phyloP scores from a whole-genome alignment of 1,140 invertebrate genomes.

The Phenacoccus solenopsis region DNA sequence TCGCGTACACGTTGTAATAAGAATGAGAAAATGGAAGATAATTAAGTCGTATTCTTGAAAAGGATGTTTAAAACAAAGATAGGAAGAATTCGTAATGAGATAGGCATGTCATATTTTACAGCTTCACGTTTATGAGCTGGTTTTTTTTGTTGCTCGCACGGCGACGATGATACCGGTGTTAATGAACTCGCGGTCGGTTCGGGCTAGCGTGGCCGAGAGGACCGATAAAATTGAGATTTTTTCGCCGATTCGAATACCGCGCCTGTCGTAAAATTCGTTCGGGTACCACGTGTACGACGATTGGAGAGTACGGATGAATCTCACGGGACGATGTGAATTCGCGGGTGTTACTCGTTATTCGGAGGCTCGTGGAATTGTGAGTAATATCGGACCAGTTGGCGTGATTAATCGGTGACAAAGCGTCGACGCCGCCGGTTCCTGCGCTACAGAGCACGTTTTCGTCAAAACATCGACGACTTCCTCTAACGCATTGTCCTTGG shows the following conservation, averaged over 20 bases:
- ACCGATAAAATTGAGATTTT: not conserved
- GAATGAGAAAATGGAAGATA: not conserved
- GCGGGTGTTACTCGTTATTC: too few species aligned
- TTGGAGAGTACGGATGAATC: too few species aligned
- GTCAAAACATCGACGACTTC: not conserved
- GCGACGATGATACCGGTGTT: not conserved
- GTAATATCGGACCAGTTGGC: not conserved
- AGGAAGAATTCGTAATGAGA: not conserved
- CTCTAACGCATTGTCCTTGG: not conserved
- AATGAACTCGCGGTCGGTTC: not conserved
- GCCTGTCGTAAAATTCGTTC: too few species aligned
- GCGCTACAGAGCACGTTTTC: not conserved
- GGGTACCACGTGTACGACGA: too few species aligned
- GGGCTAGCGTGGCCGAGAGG: not conserved
- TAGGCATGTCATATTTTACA: slow-evolving; percentile 2
- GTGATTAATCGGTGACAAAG: not conserved
- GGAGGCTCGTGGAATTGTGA: not conserved
- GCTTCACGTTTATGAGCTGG: slow-evolving; percentile 1
- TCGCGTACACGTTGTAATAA: not conserved
- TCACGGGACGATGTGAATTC: too few species aligned
- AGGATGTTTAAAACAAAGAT: slow-evolving; percentile 2
- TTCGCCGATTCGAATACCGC: not conserved
- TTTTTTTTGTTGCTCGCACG: too few species aligned
- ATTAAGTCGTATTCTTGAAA: slow-evolving; percentile 3
- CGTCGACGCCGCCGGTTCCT: not conserved